Evolutionary conservation across 2,888 invertebrate genomes (phyloP).

Genomic region (Scaptomyza tumidula): DNA sequence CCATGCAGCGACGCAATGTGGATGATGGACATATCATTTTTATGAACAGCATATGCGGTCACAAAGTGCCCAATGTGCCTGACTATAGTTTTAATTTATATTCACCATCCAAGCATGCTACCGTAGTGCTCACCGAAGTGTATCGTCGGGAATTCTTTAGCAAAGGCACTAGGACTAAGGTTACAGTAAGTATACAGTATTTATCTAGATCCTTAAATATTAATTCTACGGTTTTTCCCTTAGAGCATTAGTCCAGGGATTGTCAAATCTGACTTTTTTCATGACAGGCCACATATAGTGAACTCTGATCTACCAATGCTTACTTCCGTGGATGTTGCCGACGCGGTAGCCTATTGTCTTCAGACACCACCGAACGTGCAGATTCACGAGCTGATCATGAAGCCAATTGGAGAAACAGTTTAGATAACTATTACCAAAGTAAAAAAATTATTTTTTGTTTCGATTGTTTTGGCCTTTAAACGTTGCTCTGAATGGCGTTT

Average conservation of each 20-base stretch:
- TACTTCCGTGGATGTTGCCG: constrained; percentile 72
- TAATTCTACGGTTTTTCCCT: neutral
- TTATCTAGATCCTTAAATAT: too few species aligned
- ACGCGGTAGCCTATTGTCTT: constrained; percentile 58
- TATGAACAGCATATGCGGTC: constrained; percentile 1
- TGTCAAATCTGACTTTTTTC: constrained; percentile 71
- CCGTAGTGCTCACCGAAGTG: neutral
- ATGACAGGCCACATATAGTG: constrained; percentile 14
- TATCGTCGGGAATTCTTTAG: neutral
- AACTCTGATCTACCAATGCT: constrained; percentile 51
- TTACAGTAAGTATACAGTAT: neutral
- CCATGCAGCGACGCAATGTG: neutral
- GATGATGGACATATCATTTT: neutral
- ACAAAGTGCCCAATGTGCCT: neutral
- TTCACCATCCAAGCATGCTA: neutral
- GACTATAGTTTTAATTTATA: neutral
- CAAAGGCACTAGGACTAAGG: neutral
- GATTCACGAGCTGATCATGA: constrained; percentile 61
- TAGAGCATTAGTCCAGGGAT: constrained; percentile 80
- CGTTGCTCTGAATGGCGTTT: too few species aligned
- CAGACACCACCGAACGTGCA: constrained; percentile 77
- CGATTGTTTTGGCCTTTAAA: too few species aligned
- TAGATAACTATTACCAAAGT: constrained; percentile 9
- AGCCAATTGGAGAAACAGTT: constrained; percentile 55
- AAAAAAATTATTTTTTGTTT: neutral